These are phyloP conservation scores for Chinchilla lanigera DNA, from an alignment of 2,113 vertebrate genomes.

Conservation along the genomic window DNA sequence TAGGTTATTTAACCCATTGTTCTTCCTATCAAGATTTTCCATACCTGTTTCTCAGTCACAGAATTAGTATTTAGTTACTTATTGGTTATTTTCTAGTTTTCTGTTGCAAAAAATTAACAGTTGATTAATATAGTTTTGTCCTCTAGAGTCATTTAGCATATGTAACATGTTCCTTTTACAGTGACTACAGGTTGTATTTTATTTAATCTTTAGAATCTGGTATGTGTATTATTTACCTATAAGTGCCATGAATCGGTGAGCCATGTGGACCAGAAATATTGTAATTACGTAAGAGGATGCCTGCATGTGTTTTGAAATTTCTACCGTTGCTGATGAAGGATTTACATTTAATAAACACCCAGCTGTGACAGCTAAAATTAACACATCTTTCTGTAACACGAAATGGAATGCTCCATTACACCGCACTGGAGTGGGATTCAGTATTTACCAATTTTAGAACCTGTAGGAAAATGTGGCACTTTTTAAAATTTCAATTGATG, in stretches of 20 bases:
- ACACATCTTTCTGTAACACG: constrained; percentile 46
- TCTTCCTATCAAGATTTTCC: background rate
- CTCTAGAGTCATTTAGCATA: background rate
- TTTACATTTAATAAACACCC: constrained; percentile 68
- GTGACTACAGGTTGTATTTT: background rate
- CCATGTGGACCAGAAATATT: background rate
- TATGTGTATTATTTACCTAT: background rate
- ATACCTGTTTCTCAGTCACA: background rate
- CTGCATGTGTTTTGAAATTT: constrained; percentile 38
- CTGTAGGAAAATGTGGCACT: background rate
- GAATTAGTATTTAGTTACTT: background rate
- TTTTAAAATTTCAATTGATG: background rate
- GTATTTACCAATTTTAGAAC: constrained; percentile 36
- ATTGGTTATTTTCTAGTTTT: background rate
- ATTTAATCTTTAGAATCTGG: background rate
- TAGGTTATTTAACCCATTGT: background rate
- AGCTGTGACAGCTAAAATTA: constrained; percentile 70
- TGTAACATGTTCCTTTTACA: background rate
- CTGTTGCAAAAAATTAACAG: background rate
- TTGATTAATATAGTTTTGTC: background rate
- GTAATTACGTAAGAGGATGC: constrained; percentile 37
- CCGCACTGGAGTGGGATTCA: background rate
- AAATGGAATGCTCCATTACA: constrained; percentile 18
- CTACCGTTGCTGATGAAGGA: constrained; percentile 49
- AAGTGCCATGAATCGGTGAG: background rate